Conservation (phyloP, 2,888 invertebrate genomes). For the Pycnomerus fuliginosus region DNA sequence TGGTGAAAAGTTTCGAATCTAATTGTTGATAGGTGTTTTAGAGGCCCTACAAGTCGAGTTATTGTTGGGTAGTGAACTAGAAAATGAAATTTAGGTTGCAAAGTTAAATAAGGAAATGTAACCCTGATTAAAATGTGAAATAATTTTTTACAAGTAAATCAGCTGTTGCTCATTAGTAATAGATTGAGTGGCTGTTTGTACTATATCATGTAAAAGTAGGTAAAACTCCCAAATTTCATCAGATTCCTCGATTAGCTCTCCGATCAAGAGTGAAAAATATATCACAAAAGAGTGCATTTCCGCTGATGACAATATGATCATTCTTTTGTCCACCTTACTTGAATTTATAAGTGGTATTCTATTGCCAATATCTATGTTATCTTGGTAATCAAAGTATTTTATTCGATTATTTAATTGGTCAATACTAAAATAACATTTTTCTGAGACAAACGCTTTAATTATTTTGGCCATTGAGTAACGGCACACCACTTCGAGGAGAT, state of each 20-base stretch:
- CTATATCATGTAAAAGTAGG: neutral
- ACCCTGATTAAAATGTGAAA: neutral
- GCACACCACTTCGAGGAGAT: neutral
- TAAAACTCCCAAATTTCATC: neutral
- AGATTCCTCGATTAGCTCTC: neutral
- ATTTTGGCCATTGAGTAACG: neutral
- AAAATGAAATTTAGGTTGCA: constrained; percentile 1
- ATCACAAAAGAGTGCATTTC: neutral
- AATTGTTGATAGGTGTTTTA: neutral
- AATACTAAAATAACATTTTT: neutral
- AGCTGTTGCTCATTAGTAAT: neutral
- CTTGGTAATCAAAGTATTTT: neutral
- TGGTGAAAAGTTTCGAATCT: constrained; percentile 1
- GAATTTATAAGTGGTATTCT: neutral
- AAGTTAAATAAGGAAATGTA: neutral
- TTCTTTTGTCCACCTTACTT: neutral
- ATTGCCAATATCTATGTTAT: neutral
- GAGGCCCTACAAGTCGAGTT: neutral
- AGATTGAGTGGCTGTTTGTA: neutral
- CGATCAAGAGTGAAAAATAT: neutral
- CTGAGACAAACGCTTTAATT: neutral
- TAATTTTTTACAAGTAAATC: neutral
- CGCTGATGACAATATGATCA: neutral
- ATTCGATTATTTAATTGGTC: neutral
- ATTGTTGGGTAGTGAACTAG: constrained; percentile 1